Percentiles rank a stretch among this genome's conserved stretches.
These are phyloP conservation scores for Drosophila willistoni DNA, from an alignment of 1,140 invertebrate species.

Conservation along the genomic window DNA sequence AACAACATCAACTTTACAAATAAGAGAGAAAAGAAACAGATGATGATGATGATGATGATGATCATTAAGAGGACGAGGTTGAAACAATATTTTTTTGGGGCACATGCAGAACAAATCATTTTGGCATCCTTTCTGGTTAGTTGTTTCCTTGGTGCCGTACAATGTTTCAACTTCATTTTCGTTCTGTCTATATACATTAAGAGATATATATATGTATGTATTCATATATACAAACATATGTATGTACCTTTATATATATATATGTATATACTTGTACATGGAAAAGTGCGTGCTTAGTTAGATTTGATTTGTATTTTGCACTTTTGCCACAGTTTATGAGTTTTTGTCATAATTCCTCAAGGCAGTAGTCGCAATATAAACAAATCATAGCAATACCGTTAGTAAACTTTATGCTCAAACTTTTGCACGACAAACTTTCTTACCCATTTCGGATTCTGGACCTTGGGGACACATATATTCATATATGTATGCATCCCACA, in stretches of 20 bases:
- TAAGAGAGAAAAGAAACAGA: neutral
- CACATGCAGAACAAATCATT: neutral
- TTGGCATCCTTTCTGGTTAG: neutral
- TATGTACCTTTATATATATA: neutral
- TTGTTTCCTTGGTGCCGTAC: neutral
- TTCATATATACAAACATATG: neutral
- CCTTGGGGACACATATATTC: conserved; percentile 15
- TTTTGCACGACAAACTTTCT: conserved; percentile 61
- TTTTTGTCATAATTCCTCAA: conserved; percentile 51
- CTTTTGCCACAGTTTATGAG: conserved; percentile 17
- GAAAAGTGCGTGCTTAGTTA: conserved; percentile 34
- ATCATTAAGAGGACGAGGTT: neutral
- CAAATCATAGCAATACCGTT: conserved; percentile 57
- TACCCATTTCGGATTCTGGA: conserved; percentile 17
- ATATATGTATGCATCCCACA: neutral
- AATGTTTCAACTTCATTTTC: conserved; percentile 10
- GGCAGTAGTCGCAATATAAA: conserved; percentile 47
- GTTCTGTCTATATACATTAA: neutral
- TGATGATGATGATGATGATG: neutral
- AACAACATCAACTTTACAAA: neutral
- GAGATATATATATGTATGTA: neutral
- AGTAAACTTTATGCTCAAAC: conserved; percentile 58
- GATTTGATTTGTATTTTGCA: conserved; percentile 58
- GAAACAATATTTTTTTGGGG: conserved; percentile 1
- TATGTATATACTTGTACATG: neutral